A percentile compares a stretch with the other conserved stretches of the same genome.
These are phyloP conservation scores for Hepsetus odoe DNA, from an alignment of 2,113 vertebrate genomes.

Conservation along the genomic window DNA sequence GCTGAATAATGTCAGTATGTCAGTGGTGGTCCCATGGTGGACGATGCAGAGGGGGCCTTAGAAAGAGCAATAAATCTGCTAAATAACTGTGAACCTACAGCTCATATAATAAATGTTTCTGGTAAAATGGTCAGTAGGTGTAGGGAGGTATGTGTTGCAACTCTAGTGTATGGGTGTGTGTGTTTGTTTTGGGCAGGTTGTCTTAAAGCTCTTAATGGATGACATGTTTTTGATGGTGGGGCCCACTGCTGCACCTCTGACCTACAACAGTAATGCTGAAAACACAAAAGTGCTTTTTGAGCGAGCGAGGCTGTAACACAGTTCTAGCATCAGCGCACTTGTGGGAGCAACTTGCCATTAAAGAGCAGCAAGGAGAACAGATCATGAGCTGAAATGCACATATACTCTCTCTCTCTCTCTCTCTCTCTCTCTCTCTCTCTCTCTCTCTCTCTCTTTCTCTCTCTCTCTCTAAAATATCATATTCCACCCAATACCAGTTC, in stretches of 20 bases:
- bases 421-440: no score
- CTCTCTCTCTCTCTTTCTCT: no score
- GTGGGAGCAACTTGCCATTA: not conserved
- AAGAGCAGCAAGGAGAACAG: not conserved
- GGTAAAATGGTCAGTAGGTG: not conserved
- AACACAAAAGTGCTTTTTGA: constrained; percentile 71
- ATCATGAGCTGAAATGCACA: not conserved
- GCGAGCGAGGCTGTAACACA: constrained; percentile 49
- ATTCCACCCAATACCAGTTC: no score
- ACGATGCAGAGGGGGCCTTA: no score
- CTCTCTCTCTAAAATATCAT: no score
- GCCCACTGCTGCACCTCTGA: constrained; percentile 33
- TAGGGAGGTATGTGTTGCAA: no score
- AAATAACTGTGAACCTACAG: no score
- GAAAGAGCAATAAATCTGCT: no score
- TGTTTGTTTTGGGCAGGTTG: not conserved
- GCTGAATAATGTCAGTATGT: no score
- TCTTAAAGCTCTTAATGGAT: constrained; percentile 59
- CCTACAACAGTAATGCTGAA: constrained; percentile 8
- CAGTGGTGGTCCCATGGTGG: no score
- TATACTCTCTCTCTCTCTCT: no score
- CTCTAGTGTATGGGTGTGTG: constrained; percentile 7
- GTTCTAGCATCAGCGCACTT: not conserved
- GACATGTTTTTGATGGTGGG: constrained; percentile 53
- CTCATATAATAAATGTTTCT: no score